These are phyloP conservation scores for Platalea minor DNA, from an alignment of 2,797 vertebrate species.

Conservation along the genomic window DNA sequence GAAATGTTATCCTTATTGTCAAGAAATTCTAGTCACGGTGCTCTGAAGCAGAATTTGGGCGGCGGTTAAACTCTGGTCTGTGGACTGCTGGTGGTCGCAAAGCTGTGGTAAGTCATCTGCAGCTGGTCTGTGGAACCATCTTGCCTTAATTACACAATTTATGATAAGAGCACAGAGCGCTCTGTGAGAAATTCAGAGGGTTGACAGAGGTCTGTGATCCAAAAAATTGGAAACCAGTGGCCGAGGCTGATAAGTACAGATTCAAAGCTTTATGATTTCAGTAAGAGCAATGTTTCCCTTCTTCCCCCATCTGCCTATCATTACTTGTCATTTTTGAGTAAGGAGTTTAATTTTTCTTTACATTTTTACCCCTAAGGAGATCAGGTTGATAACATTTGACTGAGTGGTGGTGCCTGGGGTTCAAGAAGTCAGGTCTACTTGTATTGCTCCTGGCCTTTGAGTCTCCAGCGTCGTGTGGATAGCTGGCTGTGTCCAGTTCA, in stretches of 20 bases:
- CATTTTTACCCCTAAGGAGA: constrained; percentile 39
- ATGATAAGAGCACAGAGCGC: constrained; percentile 53
- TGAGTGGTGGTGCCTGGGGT: neutral
- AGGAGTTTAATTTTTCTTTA: constrained; percentile 45
- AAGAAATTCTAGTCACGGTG: neutral
- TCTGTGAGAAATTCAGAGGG: constrained; percentile 58
- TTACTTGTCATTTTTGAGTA: constrained; percentile 51
- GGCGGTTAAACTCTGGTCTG: neutral
- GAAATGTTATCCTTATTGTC: neutral
- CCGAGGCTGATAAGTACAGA: constrained; percentile 40
- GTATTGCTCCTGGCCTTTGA: neutral
- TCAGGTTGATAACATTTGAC: constrained; percentile 52
- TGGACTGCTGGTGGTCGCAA: constrained; percentile 47
- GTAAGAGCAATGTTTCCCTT: constrained; percentile 38
- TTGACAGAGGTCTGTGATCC: constrained; percentile 64
- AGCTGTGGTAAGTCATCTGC: constrained; percentile 37
- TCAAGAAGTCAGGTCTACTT: constrained; percentile 54
- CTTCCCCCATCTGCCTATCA: constrained; percentile 54
- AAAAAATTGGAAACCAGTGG: constrained; percentile 66
- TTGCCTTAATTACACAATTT: constrained; percentile 65
- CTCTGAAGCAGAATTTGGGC: neutral
- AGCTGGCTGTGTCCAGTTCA: neutral
- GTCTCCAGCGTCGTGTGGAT: neutral
- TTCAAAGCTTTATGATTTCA: constrained; percentile 51
- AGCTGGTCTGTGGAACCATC: constrained; percentile 52